phyloP scores from a whole-genome alignment of 2,888 invertebrate genomes.

The Eubasilissa splendida region DNA sequence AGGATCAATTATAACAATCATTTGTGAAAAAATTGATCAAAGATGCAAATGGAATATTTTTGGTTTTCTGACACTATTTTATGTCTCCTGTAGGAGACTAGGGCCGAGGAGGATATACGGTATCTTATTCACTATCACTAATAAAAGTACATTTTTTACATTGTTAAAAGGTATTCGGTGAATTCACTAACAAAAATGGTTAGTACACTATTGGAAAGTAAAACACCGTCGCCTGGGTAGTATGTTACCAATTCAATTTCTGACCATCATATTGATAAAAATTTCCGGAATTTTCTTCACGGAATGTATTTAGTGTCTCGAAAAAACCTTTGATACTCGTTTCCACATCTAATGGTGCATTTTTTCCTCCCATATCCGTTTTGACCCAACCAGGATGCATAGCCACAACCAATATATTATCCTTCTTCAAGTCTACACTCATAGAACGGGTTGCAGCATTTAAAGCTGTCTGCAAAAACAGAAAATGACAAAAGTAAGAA shows the following conservation, averaged over 20 bases:
- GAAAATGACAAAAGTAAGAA: too few relatives aligned
- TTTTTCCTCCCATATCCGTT: constrained; percentile 90
- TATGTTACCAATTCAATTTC: constrained; percentile 79
- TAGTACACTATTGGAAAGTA: background rate
- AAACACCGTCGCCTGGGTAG: background rate
- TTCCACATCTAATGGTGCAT: constrained; percentile 82
- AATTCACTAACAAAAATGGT: background rate
- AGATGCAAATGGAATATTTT: too few relatives aligned
- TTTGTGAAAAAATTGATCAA: too few relatives aligned
- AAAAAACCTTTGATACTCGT: constrained; percentile 79
- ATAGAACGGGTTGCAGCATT: constrained; percentile 91
- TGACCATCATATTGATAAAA: constrained; percentile 87
- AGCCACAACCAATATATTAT: constrained; percentile 81
- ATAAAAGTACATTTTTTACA: background rate
- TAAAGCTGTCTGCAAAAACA: constrained; percentile 77
- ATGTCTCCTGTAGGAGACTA: too few relatives aligned
- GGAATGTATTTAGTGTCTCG: constrained; percentile 75
- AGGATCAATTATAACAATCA: too few relatives aligned
- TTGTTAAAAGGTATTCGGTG: background rate
- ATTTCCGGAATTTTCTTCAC: constrained; percentile 80
- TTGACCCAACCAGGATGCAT: constrained; percentile 95
- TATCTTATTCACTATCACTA: too few relatives aligned
- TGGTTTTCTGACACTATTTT: too few relatives aligned
- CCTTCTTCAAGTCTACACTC: constrained; percentile 83
- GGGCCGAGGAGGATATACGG: too few relatives aligned